Evolutionary conservation across 1,140 invertebrate species (phyloP), one percentile per base, ranked within the genome.

Genomic region (Coptotermes formosanus): DNA sequence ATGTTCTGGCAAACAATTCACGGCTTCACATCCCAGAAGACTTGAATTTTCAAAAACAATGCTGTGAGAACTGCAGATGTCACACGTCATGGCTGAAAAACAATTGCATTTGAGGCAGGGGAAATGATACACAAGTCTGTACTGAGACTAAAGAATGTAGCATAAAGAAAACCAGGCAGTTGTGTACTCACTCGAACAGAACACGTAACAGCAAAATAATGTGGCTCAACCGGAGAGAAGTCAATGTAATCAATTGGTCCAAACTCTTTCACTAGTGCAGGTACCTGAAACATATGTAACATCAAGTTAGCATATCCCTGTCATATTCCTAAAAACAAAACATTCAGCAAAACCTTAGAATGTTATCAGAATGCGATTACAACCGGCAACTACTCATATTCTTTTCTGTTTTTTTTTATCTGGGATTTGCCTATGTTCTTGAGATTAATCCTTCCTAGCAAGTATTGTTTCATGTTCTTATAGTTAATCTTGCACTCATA

Each of bases 161-260:
- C 45, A 48, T 3, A 48, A 48, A 48, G 9, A 48, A 48, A 48
- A 48, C 19, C 19, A 64, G 3, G n/a, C 83, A 52, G 11, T 64
- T 32, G 23, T 32, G 85, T 52, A 89, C 90, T 91, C 88, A 98
- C 95, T 90, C 96, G 93, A 16, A 97, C 96, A 2, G 97, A 98
- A 90, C 96, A 98, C 82, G 97, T 97, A 12, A 98, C 95, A 23
- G 97, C 97, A 92, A 98, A 97, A 90, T 96, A 95, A 92, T 98
- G 93, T 1, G 97, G 97, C 89, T 97, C 94, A 25, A 95, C 92
- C 14, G 96, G 96, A 88, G 96, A 97, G 90, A 99, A 97, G 90
- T 98, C 96, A 85, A 99, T 94, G 89, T 96, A 96, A 90, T 98
- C 97, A 55, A 99, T 96, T 0, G 96, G 93, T 64, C 97, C 97